Conservation (phyloP, 2,797 vertebrate species). For the Sarcoramphus papa region DNA sequence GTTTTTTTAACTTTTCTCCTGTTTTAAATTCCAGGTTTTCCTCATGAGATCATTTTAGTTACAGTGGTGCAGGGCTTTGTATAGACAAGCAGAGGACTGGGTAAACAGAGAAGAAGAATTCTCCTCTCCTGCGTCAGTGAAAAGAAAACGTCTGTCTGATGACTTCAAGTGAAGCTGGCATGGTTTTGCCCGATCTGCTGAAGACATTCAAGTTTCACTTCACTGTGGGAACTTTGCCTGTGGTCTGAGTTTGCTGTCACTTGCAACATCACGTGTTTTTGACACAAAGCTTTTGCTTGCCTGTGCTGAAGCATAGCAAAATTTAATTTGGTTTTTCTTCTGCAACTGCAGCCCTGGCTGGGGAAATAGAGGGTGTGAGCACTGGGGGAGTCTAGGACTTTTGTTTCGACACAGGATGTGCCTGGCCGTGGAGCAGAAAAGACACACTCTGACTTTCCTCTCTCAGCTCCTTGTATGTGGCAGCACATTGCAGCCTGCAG, state of each 20-base stretch:
- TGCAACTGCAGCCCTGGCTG: background rate
- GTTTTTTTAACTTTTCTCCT: background rate
- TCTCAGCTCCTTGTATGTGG: background rate
- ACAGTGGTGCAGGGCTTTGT: background rate
- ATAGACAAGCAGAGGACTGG: background rate
- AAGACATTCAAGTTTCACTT: slow-evolving; percentile 28
- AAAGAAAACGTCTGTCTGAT: background rate
- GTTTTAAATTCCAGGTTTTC: background rate
- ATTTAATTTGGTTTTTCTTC: background rate
- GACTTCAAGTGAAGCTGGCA: background rate
- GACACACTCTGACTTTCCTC: background rate
- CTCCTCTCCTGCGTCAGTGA: background rate
- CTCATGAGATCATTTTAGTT: background rate
- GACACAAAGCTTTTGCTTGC: background rate
- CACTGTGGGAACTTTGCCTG: background rate
- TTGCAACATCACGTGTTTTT: background rate
- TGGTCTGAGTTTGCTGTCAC: background rate
- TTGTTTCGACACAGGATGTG: background rate
- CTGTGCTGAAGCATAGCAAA: background rate
- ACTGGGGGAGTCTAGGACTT: background rate
- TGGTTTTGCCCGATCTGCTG: background rate
- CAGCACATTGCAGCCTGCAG: background rate
- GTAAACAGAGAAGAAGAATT: background rate
- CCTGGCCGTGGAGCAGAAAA: background rate
- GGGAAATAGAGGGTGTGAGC: background rate